A percentile compares a stretch with the other conserved stretches of the same genome.
phyloP scores from a whole-genome alignment of 30 jellyfish, hydroid and myxozoan genomes.

The Pseudorhiza aurosa region DNA sequence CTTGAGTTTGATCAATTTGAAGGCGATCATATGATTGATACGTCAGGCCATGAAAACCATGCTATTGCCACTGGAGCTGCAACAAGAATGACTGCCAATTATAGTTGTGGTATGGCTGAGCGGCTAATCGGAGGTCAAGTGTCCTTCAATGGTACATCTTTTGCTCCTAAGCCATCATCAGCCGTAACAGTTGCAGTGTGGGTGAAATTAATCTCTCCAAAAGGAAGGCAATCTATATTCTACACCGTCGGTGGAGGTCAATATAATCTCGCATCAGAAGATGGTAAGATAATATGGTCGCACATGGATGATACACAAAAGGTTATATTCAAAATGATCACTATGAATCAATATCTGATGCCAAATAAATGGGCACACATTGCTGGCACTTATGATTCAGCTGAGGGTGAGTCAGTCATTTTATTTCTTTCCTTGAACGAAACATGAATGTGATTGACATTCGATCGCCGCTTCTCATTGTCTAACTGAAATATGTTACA shows the following conservation, averaged over 20 bases:
- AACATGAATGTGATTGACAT: background rate
- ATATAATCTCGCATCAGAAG: constrained; percentile 69
- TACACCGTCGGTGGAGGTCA: constrained; percentile 93
- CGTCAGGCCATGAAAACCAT: constrained; percentile 87
- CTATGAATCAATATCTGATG: constrained; percentile 52
- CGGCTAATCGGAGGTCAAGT: constrained; percentile 89
- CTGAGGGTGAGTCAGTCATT: constrained; percentile 64
- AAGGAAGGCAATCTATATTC: constrained; percentile 83
- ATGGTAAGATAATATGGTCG: constrained; percentile 86
- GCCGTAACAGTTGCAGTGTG: constrained; percentile 91
- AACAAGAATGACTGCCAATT: constrained; percentile 78
- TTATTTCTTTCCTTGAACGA: background rate
- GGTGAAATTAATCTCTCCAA: constrained; percentile 75
- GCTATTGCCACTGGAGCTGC: constrained; percentile 92
- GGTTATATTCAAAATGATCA: constrained; percentile 57
- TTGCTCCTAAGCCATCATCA: constrained; percentile 82
- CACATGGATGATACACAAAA: constrained; percentile 76
- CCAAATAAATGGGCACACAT: constrained; percentile 96
- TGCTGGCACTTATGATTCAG: constrained; percentile 87
- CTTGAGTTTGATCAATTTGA: constrained; percentile 81
- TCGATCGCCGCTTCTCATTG: too few relatives aligned
- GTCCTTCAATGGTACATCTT: constrained; percentile 70
- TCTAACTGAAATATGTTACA: too few relatives aligned
- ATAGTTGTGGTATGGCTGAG: constrained; percentile 96
- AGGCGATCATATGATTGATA: constrained; percentile 85